phyloP scores from a whole-genome alignment of 1,140 invertebrate species.

The Drosophila asahinai region DNA sequence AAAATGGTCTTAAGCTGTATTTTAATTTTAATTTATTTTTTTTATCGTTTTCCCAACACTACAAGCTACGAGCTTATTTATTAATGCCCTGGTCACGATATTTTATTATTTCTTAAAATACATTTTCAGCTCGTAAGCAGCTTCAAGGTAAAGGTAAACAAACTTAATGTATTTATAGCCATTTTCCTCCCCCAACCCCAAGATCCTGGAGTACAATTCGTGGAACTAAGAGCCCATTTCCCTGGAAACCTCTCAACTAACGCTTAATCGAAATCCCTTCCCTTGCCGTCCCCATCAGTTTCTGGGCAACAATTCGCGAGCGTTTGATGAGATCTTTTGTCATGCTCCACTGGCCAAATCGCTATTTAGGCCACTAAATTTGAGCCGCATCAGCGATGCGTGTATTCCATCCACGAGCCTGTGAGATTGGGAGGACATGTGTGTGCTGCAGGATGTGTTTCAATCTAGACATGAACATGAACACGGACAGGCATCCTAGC shows the following conservation, averaged over 20 bases:
- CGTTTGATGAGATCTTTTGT: constrained; percentile 52
- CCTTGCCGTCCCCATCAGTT: background rate
- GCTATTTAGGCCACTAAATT: constrained; percentile 54
- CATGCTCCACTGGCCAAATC: constrained; percentile 47
- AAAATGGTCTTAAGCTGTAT: too few relatives aligned
- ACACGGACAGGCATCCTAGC: constrained; percentile 9
- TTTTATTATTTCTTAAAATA: background rate
- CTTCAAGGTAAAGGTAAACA: constrained; percentile 1
- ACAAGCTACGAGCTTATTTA: too few relatives aligned
- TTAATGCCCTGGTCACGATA: too few relatives aligned
- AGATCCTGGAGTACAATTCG: background rate
- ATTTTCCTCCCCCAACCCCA: background rate
- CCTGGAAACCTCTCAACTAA: constrained; percentile 7
- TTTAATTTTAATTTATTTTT: background rate
- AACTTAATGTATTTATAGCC: background rate
- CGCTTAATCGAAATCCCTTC: constrained; percentile 12
- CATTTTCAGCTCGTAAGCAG: background rate
- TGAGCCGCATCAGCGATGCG: constrained; percentile 38
- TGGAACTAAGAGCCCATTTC: background rate
- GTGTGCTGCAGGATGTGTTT: constrained; percentile 27
- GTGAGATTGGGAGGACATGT: constrained; percentile 17
- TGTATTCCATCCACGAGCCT: constrained; percentile 14
- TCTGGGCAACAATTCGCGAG: constrained; percentile 40
- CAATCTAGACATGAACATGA: constrained; percentile 51
- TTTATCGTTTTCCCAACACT: too few relatives aligned